A percentile compares a stretch with the other conserved stretches of the same genome.
Evolutionary conservation across 2,113 vertebrate genomes (phyloP).

Genomic region (Marmota flaviventris): DNA sequence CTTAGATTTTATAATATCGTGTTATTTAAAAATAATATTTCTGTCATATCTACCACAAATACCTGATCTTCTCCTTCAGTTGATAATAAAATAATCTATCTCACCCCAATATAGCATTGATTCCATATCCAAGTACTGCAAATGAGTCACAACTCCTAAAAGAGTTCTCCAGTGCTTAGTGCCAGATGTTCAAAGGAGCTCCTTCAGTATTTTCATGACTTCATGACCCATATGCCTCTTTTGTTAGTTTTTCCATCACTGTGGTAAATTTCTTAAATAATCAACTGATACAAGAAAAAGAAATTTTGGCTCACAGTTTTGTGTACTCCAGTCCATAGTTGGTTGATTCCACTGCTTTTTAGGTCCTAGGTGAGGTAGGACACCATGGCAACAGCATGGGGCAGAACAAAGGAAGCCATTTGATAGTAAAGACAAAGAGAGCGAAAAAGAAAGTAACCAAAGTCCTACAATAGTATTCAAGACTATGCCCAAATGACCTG

Average conservation of each 20-base stretch:
- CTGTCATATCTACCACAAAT: not conserved
- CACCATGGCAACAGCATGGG: not conserved
- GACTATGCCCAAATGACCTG: rapidly evolving
- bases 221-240: not conserved
- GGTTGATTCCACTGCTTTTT: not conserved
- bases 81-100: not conserved
- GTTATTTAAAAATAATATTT: not conserved
- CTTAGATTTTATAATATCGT: not conserved
- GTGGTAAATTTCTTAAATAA: not conserved
- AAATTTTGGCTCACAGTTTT: not conserved
- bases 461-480: rapidly evolving
- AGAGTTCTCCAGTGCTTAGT: not conserved
- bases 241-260: not conserved
- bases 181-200: not conserved
- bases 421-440: not conserved
- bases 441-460: not conserved
- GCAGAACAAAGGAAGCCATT: not conserved
- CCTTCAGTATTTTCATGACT: not conserved
- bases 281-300: not conserved
- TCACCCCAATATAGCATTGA: not conserved
- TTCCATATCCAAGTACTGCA: not conserved
- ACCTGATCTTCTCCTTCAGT: not conserved
- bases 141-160: not conserved
- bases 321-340: not conserved
- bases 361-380: rapidly evolving